phyloP scores from a whole-genome alignment of 1,140 invertebrate genomes.

The Drosophila bipectinata region DNA sequence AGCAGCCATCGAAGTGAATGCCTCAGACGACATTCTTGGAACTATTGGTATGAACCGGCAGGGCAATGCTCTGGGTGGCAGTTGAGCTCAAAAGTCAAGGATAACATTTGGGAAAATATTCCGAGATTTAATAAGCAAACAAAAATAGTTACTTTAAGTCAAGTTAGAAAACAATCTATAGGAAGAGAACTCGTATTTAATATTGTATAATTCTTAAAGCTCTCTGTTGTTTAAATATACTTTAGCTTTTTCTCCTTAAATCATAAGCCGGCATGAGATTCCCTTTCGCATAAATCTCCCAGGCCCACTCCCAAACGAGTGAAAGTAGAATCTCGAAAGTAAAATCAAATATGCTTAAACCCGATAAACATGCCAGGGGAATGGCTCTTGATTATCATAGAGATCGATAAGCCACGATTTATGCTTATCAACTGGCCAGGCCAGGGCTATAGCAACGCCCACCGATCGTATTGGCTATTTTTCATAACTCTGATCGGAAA shows the following conservation, averaged over 20 bases:
- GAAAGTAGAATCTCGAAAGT: conserved; percentile 50
- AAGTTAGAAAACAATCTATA: too few species aligned
- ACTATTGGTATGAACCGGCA: conserved; percentile 22
- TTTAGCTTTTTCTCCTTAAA: conserved; percentile 1
- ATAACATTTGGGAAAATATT: conserved; percentile 9
- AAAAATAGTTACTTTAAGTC: neutral
- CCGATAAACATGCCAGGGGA: conserved; percentile 34
- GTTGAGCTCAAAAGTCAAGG: conserved; percentile 24
- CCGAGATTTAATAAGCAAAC: neutral
- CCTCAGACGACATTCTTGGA: conserved; percentile 64
- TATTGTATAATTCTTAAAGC: too few species aligned
- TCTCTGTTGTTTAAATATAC: neutral
- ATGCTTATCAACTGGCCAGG: conserved; percentile 56
- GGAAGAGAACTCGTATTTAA: too few species aligned
- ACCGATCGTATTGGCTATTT: conserved; percentile 17
- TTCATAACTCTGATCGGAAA: conserved; percentile 48
- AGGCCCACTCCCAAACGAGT: conserved; percentile 8
- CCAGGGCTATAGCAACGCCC: conserved; percentile 45
- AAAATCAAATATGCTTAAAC: conserved; percentile 26
- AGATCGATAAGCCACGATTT: conserved; percentile 72
- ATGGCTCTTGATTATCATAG: conserved; percentile 61
- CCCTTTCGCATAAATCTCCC: conserved; percentile 5
- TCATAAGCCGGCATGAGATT: conserved; percentile 12
- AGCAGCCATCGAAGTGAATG: conserved; percentile 56
- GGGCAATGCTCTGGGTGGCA: conserved; percentile 32